Percentiles rank a stretch among this genome's conserved stretches.
Evolutionary conservation across 2,888 invertebrate genomes (phyloP).

Genomic region (Galeruca laticollis): DNA sequence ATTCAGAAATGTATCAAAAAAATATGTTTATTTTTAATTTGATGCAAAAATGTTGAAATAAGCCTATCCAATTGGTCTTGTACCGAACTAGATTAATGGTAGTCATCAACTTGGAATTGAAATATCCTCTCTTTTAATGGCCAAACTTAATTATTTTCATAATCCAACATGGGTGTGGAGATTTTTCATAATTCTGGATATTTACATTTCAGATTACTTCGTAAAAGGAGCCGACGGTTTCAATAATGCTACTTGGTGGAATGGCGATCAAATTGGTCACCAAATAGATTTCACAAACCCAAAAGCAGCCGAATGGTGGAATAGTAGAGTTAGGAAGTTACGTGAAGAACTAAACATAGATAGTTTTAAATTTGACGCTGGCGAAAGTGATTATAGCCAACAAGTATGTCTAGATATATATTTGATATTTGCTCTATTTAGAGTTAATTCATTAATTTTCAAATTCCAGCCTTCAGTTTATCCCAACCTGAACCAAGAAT

Average conservation of each 20-base stretch:
- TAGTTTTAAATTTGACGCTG: slow-evolving; percentile 86
- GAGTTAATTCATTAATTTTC: background rate
- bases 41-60: no score
- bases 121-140: no score
- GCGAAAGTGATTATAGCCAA: slow-evolving; percentile 79
- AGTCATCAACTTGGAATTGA: no score
- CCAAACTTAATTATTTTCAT: no score
- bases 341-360: slow-evolving; percentile 75
- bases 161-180: no score
- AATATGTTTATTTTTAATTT: no score
- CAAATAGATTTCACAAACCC: slow-evolving; percentile 82
- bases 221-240: slow-evolving; percentile 68
- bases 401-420: slow-evolving; percentile 65
- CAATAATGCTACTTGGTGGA: slow-evolving; percentile 69
- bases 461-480: slow-evolving; percentile 47
- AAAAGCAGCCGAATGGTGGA: slow-evolving; percentile 73
- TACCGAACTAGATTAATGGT: no score
- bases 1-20: no score
- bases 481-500: slow-evolving; percentile 68
- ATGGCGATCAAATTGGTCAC: slow-evolving; percentile 68
- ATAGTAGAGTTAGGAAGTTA: slow-evolving; percentile 68
- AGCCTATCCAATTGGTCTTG: no score
- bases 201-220: slow-evolving; percentile 60
- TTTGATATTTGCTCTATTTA: background rate
- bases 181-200: no score